phyloP scores from a whole-genome alignment of 2,888 invertebrate genomes.

The Leucophora obtusa region DNA sequence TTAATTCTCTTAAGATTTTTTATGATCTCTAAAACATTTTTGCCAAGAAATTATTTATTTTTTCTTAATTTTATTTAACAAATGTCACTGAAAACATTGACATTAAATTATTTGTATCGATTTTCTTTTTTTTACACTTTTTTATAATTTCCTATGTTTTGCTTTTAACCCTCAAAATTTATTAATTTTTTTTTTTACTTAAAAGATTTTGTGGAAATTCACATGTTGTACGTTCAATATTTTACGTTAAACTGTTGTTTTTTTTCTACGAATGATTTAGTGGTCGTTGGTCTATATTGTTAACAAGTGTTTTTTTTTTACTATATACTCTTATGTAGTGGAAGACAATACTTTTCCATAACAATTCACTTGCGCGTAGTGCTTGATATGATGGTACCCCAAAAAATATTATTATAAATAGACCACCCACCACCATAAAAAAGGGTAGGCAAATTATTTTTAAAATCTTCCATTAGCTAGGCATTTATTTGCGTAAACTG shows the following conservation, averaged over 20 bases:
- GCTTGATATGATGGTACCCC: not conserved
- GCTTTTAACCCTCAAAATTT: not conserved
- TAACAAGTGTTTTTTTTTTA: slow-evolving; percentile 67
- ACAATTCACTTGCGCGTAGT: slow-evolving; percentile 19
- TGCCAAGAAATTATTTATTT: slow-evolving; percentile 4
- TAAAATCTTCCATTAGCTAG: not conserved
- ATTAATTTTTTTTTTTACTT: not conserved
- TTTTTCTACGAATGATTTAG: not conserved
- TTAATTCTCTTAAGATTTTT: not conserved
- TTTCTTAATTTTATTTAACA: not conserved
- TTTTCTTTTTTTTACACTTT: not conserved
- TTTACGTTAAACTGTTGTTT: slow-evolving; percentile 52
- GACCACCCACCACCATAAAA: not conserved
- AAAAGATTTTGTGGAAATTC: not conserved
- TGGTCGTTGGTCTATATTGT: slow-evolving; percentile 18
- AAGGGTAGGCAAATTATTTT: not conserved
- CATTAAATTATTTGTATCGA: slow-evolving; percentile 4
- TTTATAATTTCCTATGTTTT: slow-evolving; percentile 5
- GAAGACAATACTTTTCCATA: not conserved
- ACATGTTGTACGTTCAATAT: slow-evolving; percentile 45
- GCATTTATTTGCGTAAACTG: not conserved
- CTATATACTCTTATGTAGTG: slow-evolving; percentile 15
- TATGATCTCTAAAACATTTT: not conserved
- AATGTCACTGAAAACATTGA: not conserved
- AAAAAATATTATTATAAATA: not conserved